Percentiles rank a stretch among this genome's conserved stretches.
Evolutionary conservation across 2,113 vertebrate species (phyloP).

Genomic region (Cygnus atratus): DNA sequence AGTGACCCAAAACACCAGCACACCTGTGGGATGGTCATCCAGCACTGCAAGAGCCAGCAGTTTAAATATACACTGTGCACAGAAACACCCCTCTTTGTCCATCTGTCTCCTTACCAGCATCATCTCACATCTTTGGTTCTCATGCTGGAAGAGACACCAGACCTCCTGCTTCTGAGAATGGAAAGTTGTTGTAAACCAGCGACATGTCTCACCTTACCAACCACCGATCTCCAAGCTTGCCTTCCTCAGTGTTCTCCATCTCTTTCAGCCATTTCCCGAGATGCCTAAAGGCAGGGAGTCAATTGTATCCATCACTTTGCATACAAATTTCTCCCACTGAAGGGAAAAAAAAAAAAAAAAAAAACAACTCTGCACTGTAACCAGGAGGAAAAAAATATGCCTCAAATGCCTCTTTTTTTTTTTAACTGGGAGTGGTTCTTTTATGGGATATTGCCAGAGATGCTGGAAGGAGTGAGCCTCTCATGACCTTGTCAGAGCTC

Average conservation of each 20-base stretch:
- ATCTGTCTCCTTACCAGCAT: too few species aligned
- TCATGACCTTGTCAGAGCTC: neutral
- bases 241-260: neutral
- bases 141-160: neutral
- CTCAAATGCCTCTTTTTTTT: neutral
- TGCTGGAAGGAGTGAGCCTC: neutral
- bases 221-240: neutral
- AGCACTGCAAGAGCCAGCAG: neutral
- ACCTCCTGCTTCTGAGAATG: neutral
- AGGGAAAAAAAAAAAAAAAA: neutral
- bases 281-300: neutral
- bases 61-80: neutral
- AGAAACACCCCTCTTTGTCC: rapidly evolving
- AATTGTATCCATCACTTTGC: neutral
- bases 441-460: too few species aligned
- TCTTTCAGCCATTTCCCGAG: neutral
- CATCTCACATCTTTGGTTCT: neutral
- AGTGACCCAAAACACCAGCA: neutral
- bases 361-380: neutral
- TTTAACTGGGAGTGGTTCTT: neutral
- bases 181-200: neutral
- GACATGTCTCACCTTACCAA: neutral
- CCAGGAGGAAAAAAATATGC: neutral
- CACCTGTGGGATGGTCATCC: neutral
- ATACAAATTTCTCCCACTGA: neutral